These are phyloP conservation scores for Carcina quercana DNA, from an alignment of 2,888 invertebrate genomes.

Conservation along the genomic window DNA sequence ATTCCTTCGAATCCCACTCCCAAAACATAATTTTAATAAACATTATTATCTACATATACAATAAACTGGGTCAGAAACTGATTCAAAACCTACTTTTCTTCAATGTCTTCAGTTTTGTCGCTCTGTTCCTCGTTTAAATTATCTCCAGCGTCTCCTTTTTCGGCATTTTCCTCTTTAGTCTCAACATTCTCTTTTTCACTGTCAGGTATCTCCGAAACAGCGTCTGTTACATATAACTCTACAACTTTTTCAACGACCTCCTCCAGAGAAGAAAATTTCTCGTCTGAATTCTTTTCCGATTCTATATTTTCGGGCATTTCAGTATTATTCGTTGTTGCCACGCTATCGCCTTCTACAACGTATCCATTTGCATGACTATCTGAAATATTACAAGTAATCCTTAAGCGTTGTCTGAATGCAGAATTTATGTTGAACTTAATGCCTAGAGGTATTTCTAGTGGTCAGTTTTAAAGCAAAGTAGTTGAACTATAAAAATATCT, in stretches of 20 bases:
- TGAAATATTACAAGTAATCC: too few relatives aligned
- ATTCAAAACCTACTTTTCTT: slow-evolving; percentile 2
- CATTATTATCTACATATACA: too few relatives aligned
- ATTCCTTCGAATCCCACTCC: too few relatives aligned
- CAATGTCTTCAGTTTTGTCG: slow-evolving; percentile 3
- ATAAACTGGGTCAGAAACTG: too few relatives aligned
- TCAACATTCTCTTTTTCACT: not conserved
- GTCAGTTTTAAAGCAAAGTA: too few relatives aligned
- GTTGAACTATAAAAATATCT: too few relatives aligned
- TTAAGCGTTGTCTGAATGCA: too few relatives aligned
- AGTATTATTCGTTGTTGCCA: slow-evolving; percentile 2
- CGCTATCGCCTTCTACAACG: slow-evolving; percentile 14
- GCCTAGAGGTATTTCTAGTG: too few relatives aligned
- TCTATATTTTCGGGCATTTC: slow-evolving; percentile 5
- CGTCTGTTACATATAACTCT: slow-evolving; percentile 20
- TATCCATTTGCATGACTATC: slow-evolving; percentile 21
- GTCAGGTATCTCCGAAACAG: not conserved
- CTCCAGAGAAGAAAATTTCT: slow-evolving; percentile 38
- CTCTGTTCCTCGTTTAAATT: not conserved
- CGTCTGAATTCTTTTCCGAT: slow-evolving; percentile 34
- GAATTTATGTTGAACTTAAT: too few relatives aligned
- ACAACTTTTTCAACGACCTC: slow-evolving; percentile 51
- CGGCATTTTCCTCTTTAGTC: not conserved
- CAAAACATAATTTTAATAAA: too few relatives aligned
- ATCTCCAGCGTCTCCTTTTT: not conserved